Conservation (phyloP, 2,113 vertebrate genomes). For the Narcine bancroftii region DNA sequence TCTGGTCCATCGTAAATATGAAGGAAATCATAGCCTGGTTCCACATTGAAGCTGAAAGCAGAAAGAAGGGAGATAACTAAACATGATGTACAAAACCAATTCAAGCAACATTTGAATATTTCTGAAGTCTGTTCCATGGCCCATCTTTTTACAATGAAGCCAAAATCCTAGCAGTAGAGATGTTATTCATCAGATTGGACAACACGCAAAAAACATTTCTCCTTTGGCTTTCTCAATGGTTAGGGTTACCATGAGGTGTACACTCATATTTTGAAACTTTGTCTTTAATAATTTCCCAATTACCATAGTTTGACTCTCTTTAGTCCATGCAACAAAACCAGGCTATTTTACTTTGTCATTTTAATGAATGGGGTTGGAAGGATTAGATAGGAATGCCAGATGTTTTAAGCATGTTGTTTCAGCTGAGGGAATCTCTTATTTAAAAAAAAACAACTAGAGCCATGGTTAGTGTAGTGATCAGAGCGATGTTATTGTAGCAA, state of each 20-base stretch:
- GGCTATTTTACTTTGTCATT: background rate
- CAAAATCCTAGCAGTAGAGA: background rate
- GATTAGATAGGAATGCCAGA: background rate
- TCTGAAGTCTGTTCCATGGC: background rate
- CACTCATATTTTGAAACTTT: background rate
- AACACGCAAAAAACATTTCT: background rate
- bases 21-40: conserved; percentile 94
- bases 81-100: background rate
- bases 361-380: no score
- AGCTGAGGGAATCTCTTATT: no score
- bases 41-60: conserved; percentile 78
- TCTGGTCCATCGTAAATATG: conserved; percentile 90
- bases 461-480: no score
- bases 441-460: no score
- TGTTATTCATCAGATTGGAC: background rate
- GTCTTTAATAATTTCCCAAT: background rate
- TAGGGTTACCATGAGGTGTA: background rate
- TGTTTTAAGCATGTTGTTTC: background rate
- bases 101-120: background rate
- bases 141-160: background rate
- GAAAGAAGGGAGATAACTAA: conserved; percentile 31
- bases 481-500: no score
- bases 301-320: background rate
- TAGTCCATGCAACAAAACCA: background rate
- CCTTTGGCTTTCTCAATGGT: background rate